Evolutionary conservation across 1,140 invertebrate genomes (phyloP).

Genomic region (Papilio polyxenes): DNA sequence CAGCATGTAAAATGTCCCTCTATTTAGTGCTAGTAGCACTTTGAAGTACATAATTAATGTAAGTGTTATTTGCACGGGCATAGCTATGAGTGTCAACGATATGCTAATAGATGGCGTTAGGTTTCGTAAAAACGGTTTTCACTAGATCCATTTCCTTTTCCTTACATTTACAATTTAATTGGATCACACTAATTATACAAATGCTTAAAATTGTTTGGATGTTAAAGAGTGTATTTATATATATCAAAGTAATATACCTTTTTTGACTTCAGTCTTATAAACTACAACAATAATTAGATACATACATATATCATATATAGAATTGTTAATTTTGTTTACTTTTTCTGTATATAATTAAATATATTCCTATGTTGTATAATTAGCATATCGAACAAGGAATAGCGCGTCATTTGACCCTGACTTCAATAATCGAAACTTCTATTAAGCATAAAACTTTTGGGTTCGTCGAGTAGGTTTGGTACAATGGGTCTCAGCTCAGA

Average conservation of each 20-base stretch:
- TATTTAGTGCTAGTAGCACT: background rate
- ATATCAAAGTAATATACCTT: background rate
- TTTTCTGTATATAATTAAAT: background rate
- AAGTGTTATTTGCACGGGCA: background rate
- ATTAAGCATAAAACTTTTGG: slow-evolving; percentile 57
- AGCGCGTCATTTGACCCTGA: slow-evolving; percentile 61
- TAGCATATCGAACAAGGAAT: slow-evolving; percentile 5
- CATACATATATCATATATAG: too few relatives aligned
- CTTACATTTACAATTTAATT: background rate
- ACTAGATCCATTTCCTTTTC: background rate
- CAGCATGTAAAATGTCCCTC: background rate
- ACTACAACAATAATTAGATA: too few relatives aligned
- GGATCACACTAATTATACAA: background rate
- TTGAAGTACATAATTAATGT: background rate
- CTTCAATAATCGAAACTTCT: slow-evolving; percentile 56
- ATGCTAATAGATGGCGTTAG: background rate
- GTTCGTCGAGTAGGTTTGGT: slow-evolving; percentile 48
- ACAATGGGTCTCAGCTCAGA: slow-evolving; percentile 49
- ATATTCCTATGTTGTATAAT: slow-evolving; percentile 15
- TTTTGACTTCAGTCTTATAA: background rate
- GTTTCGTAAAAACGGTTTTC: background rate
- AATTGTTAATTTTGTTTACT: background rate
- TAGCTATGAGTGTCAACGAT: background rate
- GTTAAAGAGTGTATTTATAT: background rate
- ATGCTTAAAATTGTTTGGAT: slow-evolving; percentile 18